A percentile compares a stretch with the other conserved stretches of the same genome.
phyloP scores from a whole-genome alignment of 2,888 invertebrate genomes.

The Synergus japonicus region DNA sequence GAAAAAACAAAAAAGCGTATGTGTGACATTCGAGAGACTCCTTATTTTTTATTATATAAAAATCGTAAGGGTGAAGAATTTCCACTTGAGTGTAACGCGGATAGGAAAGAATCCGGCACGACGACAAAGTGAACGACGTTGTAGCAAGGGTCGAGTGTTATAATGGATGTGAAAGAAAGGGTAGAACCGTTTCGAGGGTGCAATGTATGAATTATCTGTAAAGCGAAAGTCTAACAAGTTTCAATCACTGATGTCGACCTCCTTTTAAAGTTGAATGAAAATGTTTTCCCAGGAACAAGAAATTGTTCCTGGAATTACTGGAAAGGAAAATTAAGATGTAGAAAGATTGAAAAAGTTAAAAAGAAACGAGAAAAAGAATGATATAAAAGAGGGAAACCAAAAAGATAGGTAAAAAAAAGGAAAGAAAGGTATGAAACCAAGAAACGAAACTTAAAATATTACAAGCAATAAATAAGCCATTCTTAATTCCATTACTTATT shows the following conservation, averaged over 20 bases:
- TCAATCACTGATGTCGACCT: slow-evolving; percentile 8
- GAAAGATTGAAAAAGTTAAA: not conserved
- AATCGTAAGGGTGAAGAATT: slow-evolving; percentile 29
- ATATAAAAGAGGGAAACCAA: not conserved
- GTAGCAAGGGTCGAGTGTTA: slow-evolving; percentile 41
- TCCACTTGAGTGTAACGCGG: slow-evolving; percentile 45
- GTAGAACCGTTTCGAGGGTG: slow-evolving; percentile 25
- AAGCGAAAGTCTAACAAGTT: slow-evolving; percentile 28
- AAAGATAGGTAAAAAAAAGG: not conserved
- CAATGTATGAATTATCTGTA: slow-evolving; percentile 26
- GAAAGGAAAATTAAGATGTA: slow-evolving; percentile 24
- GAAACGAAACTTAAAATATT: slow-evolving; percentile 72
- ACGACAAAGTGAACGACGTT: slow-evolving; percentile 33
- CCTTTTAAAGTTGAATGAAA: slow-evolving; percentile 3
- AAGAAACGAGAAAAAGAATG: not conserved
- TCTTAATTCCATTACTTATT: slow-evolving; percentile 76
- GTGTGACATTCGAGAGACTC: slow-evolving; percentile 13
- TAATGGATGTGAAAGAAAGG: slow-evolving; percentile 39
- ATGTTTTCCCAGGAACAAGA: slow-evolving; percentile 3
- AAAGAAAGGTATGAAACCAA: not conserved
- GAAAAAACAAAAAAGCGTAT: slow-evolving; percentile 22
- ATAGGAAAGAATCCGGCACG: slow-evolving; percentile 39
- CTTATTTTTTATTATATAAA: slow-evolving; percentile 32
- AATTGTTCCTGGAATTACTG: slow-evolving; percentile 8
- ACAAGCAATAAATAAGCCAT: slow-evolving; percentile 76